Evolutionary conservation across 2,113 vertebrate species (phyloP).

Genomic region (Tapirus terrestris): DNA sequence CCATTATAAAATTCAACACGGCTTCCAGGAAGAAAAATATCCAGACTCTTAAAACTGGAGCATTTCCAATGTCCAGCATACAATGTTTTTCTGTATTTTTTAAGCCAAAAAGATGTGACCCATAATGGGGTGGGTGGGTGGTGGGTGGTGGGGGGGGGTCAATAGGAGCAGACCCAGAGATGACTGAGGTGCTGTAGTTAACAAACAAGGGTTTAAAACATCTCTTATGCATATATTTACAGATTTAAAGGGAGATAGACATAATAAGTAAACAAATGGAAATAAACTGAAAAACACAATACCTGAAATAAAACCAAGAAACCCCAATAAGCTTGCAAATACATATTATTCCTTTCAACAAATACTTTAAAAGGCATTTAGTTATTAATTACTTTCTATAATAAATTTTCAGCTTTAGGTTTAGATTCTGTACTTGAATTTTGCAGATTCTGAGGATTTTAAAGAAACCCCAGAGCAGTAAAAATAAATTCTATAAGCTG

Average conservation of each 20-base stretch:
- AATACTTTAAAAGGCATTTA: not conserved
- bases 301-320: not conserved
- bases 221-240: not conserved
- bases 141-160: not conserved
- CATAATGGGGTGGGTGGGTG: not conserved
- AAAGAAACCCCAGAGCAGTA: not conserved
- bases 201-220: not conserved
- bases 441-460: constrained; percentile 15
- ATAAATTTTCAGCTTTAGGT: not conserved
- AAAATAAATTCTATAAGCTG: not conserved
- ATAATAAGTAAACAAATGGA: not conserved
- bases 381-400: not conserved
- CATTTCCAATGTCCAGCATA: not conserved
- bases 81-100: not conserved
- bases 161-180: not conserved
- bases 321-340: not conserved
- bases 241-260: not conserved
- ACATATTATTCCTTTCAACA: not conserved
- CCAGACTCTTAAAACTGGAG: not conserved
- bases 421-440: not conserved
- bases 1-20: not conserved
- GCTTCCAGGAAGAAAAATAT: not conserved
- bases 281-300: not conserved
- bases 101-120: not conserved
- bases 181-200: not conserved